phyloP scores from a whole-genome alignment of 2,888 invertebrate species.

The Drosophila eohydei region DNA sequence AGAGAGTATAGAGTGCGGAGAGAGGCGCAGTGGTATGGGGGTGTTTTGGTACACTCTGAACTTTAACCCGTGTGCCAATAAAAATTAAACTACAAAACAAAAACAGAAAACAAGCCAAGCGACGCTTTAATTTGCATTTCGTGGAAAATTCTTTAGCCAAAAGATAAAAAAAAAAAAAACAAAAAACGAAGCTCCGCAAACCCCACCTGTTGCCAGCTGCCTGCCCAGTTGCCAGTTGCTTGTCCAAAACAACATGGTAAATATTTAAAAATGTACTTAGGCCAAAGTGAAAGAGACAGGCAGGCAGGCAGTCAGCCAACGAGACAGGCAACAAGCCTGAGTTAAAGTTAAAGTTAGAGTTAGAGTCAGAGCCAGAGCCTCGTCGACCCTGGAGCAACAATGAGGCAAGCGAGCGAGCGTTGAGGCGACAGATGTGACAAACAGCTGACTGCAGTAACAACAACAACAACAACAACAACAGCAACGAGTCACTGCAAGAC shows the following conservation, averaged over 20 bases:
- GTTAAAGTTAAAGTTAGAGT: not conserved
- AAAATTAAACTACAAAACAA: conserved; percentile 29
- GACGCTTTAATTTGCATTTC: conserved; percentile 82
- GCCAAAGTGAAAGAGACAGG: conserved; percentile 77
- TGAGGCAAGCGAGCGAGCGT: conserved; percentile 70
- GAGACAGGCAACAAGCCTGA: conserved; percentile 29
- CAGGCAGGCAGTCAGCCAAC: conserved; percentile 23
- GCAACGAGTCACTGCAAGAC: conserved; percentile 18
- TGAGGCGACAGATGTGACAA: conserved; percentile 71
- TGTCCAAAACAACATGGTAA: conserved; percentile 70
- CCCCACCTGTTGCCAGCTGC: not conserved
- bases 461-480: not conserved
- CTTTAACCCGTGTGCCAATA: conserved; percentile 66
- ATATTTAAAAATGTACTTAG: conserved; percentile 79
- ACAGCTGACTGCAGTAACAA: conserved; percentile 60
- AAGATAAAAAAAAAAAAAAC: conserved; percentile 16
- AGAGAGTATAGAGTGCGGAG: conserved; percentile 37
- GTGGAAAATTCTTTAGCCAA: conserved; percentile 77
- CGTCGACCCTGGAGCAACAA: conserved; percentile 36
- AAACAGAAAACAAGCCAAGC: conserved; percentile 28
- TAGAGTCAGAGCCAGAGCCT: not conserved
- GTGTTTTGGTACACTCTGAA: conserved; percentile 64
- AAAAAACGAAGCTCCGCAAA: conserved; percentile 1
- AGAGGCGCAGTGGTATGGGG: conserved; percentile 2
- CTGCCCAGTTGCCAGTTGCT: conserved; percentile 45